phyloP scores from a whole-genome alignment of 2,113 vertebrate species.

The Tichodroma muraria region DNA sequence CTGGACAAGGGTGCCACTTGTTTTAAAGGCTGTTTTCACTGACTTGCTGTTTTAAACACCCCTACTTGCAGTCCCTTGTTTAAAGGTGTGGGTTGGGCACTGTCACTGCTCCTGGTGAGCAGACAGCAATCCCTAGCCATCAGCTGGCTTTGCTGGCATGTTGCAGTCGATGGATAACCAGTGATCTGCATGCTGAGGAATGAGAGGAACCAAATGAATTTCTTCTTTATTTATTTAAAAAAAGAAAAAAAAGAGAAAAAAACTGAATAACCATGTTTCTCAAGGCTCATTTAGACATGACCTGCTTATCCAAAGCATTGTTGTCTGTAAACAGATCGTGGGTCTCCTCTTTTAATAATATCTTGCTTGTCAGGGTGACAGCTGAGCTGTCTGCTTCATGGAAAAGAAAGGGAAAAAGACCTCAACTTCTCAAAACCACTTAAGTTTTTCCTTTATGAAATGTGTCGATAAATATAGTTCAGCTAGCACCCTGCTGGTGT shows the following conservation, averaged over 20 bases:
- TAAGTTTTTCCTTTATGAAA: conserved; percentile 55
- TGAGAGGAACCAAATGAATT: not conserved
- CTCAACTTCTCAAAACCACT: not conserved
- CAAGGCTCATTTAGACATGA: not conserved
- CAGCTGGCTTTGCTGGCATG: not conserved
- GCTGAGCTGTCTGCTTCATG: conserved; percentile 34
- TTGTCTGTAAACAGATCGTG: not conserved
- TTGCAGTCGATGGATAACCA: fast-evolving
- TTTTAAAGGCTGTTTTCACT: not conserved
- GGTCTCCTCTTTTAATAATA: not conserved
- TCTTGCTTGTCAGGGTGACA: not conserved
- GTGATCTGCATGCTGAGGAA: not conserved
- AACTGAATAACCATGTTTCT: not conserved
- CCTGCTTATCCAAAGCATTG: not conserved
- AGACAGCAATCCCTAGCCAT: not conserved
- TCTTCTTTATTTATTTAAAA: not conserved
- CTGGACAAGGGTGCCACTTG: not conserved
- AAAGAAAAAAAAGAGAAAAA: not conserved
- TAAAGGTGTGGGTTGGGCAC: not conserved
- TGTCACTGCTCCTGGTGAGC: not conserved
- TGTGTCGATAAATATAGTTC: conserved; percentile 62
- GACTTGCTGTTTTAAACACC: not conserved
- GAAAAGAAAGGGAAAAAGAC: not conserved
- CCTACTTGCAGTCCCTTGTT: not conserved
- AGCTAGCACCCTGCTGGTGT: conserved; percentile 12